Percentiles rank a stretch among this genome's conserved stretches.
Conservation (phyloP, 1,140 invertebrate genomes). For the Apis cerana region DNA sequence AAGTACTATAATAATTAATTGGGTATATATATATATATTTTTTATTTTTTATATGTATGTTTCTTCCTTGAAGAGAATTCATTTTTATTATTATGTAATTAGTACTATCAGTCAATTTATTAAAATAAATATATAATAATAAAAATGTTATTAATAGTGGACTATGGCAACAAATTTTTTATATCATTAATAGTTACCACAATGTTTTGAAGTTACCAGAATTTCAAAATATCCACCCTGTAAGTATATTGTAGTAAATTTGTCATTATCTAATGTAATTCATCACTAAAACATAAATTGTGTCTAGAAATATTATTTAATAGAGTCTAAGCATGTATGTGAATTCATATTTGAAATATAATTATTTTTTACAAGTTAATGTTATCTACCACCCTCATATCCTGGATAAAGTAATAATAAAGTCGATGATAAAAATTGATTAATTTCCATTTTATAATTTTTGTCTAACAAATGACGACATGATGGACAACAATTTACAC, state of each 20-base stretch:
- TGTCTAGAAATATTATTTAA: conserved; percentile 13
- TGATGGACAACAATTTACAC: conserved; percentile 85
- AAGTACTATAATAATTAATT: conserved; percentile 27
- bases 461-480: conserved; percentile 85
- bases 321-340: not conserved
- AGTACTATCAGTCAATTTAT: conserved; percentile 13
- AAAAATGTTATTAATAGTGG: conserved; percentile 8
- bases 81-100: not conserved
- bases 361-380: conserved; percentile 1
- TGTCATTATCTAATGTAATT: not conserved
- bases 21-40: not conserved
- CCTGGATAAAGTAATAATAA: conserved; percentile 84
- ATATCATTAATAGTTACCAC: not conserved
- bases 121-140: conserved; percentile 30
- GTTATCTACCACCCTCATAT: conserved; percentile 82
- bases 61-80: not conserved
- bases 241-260: conserved; percentile 5
- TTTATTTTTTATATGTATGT: not conserved
- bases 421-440: conserved; percentile 82
- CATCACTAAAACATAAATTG: not conserved
- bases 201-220: not conserved
- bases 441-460: conserved; percentile 81
- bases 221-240: not conserved
- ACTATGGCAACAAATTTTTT: not conserved
- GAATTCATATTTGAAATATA: conserved; percentile 3